Conservation (phyloP, 2,113 vertebrate genomes). For the Puntigrus tetrazona region DNA sequence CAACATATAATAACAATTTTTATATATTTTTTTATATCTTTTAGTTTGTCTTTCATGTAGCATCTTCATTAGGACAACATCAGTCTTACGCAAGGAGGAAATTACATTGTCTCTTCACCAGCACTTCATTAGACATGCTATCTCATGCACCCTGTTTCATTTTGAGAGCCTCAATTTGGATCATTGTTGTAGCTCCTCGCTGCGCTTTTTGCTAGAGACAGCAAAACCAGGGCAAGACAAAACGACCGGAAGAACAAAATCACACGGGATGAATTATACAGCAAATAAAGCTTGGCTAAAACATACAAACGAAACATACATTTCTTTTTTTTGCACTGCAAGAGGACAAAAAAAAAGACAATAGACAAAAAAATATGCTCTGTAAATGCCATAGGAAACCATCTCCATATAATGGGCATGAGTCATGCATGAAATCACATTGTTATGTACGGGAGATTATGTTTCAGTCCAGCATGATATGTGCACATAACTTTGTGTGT, state of each 20-base stretch:
- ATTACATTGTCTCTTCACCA: constrained; percentile 72
- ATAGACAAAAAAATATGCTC: not conserved
- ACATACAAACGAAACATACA: not conserved
- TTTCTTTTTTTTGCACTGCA: not conserved
- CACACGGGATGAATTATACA: not conserved
- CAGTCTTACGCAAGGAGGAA: constrained; percentile 62
- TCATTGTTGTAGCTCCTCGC: constrained; percentile 47
- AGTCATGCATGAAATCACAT: constrained; percentile 43
- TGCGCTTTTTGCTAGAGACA: constrained; percentile 64
- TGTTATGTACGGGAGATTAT: constrained; percentile 3
- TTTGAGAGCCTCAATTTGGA: constrained; percentile 60
- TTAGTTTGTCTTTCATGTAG: constrained; percentile 57
- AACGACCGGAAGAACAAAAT: not conserved
- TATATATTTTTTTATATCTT: constrained; percentile 24
- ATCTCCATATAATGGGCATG: constrained; percentile 25
- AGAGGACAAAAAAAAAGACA: not conserved
- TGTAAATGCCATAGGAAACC: constrained; percentile 19
- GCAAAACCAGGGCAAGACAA: constrained; percentile 48
- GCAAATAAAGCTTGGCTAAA: not conserved
- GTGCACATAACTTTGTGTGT: not conserved
- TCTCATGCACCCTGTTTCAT: constrained; percentile 73
- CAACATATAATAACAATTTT: too few species aligned
- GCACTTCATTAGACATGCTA: constrained; percentile 71
- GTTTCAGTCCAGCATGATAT: constrained; percentile 11
- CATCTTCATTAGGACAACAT: constrained; percentile 65